Base-by-base conservation (phyloP, 2,113 vertebrate species). In the Promerops cafer region DNA sequence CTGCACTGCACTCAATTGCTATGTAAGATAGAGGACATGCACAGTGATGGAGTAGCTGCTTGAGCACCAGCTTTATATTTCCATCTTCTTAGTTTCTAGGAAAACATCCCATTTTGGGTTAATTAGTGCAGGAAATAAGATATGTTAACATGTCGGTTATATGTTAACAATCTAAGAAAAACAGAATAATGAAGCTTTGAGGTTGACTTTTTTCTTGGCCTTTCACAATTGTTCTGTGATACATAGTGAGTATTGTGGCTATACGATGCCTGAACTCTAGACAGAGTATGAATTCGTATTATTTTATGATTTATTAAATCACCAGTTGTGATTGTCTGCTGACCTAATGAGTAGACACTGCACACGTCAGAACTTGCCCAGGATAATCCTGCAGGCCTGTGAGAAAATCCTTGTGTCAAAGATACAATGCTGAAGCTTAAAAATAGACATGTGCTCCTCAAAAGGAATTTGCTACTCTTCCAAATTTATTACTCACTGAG, bases 381-480 rank as follows among this genome's bases (percentile, higher is more conserved):
- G 66, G 40, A 40, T 66, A 26, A 44, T 92, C 44, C 60, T 90
- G 12, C 22, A 57, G 53, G 68, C 69, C 60, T 90, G 54, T 86
- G 90, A 71, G 88, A 86, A 96, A 90, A 83, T 78, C 92, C 49
- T 80, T 56, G n/a, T 81, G 49, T 83, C 79, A 89, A 52, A 83
- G 88, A 64, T 88, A 49, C 40, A 89, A 40, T 24, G 35, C 39
- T 56, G 57, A 65, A 90, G 60, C 69, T 94, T 95, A 95, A 97
- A 96, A 95, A 96, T 94, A 95, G 93, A 64, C 26, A 42, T 84
- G 87, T 1, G 7, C 44, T 88, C 13, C 79, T 94, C 71, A 70
- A 30, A 93, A 88, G 68, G 78, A 77, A 92, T 96, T 90, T 92
- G 65, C 76, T 87, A 0, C 69, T 84, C 60, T 87, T 95, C 86